Conservation (phyloP, 2,113 vertebrate genomes). For the Poeciliopsis retropinna region DNA sequence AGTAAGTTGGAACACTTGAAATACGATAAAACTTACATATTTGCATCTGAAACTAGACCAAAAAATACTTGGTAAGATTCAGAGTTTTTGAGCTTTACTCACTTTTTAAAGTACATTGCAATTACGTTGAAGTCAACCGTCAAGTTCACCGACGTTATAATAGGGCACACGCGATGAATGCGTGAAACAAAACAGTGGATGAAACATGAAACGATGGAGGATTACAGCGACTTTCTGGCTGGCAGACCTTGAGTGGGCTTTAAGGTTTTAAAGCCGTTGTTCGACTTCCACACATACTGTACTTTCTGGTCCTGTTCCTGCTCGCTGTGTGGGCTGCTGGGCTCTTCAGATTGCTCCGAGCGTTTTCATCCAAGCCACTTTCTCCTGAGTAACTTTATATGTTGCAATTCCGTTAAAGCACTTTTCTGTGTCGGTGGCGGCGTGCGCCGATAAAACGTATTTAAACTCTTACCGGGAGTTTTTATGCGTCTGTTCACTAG, state of each 20-base stretch:
- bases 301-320: neutral
- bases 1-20: no score
- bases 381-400: conserved; percentile 35
- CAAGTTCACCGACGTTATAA: neutral
- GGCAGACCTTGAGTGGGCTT: neutral
- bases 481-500: neutral
- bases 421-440: neutral
- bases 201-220: conserved; percentile 31
- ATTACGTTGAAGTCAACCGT: neutral
- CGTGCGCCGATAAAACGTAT: neutral
- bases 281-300: neutral
- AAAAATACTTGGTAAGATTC: no score
- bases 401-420: conserved; percentile 8
- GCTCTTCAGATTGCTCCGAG: neutral
- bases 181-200: conserved; percentile 5
- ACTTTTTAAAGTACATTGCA: neutral
- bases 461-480: neutral
- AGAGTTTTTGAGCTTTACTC: no score
- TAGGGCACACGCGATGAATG: neutral
- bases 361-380: neutral
- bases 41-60: no score
- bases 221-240: neutral
- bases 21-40: no score
- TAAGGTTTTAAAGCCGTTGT: conserved; percentile 7
- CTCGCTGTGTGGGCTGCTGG: conserved; percentile 1